These are phyloP conservation scores for Campylomormyrus tamandua DNA, from an alignment of 2,113 vertebrate species.

Conservation along the genomic window DNA sequence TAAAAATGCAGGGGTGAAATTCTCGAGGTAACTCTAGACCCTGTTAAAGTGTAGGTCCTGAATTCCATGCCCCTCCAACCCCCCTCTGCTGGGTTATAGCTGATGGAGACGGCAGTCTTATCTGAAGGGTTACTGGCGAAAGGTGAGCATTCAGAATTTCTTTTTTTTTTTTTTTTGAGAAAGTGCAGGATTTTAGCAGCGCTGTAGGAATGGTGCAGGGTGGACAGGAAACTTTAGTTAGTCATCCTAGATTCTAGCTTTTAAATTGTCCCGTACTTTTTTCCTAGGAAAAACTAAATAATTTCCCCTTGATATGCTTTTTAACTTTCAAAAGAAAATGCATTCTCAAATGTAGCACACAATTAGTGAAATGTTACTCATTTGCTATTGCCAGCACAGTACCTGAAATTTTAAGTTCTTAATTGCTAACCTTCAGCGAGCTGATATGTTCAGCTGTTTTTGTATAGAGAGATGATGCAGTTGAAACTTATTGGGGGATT, in stretches of 20 bases:
- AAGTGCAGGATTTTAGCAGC: neutral
- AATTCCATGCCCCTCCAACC: neutral
- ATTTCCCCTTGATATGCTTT: neutral
- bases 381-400: neutral
- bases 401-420: neutral
- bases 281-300: neutral
- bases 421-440: neutral
- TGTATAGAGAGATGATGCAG: neutral
- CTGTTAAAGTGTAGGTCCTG: neutral
- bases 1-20: neutral
- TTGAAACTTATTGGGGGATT: neutral
- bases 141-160: neutral
- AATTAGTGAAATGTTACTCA: neutral
- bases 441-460: neutral
- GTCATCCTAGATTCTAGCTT: neutral
- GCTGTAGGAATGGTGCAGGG: neutral
- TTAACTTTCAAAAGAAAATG: neutral
- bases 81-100: neutral
- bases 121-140: slow-evolving; percentile 11
- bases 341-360: neutral
- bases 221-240: neutral
- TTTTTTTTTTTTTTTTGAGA: neutral
- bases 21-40: neutral
- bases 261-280: neutral
- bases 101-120: slow-evolving; percentile 19